Evolutionary conservation across 2,888 invertebrate species (phyloP), one percentile per base, ranked within the genome.

Genomic region (Dichetophora obliterata): DNA sequence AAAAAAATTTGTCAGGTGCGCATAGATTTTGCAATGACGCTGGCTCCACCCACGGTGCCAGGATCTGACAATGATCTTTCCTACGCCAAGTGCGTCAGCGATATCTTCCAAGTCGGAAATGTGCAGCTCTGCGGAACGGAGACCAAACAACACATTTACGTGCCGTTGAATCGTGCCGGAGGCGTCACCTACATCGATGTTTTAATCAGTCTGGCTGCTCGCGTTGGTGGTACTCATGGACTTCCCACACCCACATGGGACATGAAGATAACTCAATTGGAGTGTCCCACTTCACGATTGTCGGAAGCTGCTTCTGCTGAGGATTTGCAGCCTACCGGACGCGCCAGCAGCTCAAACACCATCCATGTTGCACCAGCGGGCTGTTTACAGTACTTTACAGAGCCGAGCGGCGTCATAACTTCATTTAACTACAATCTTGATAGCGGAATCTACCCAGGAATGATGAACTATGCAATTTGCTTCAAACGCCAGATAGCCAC

Each of bases 331-430:
- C 43, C 71, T 5, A 66, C 80, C 48, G 16, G 71, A 0, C 79
- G 81, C 9, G 57, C 79, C 63, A 24, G 75, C 16, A 76, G 73
- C 11, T 82, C 77, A 16, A 87, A 88, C 78, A 84, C 83, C 8
- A 86, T 81, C 75, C 77, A 81, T 16, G 78, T 88, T 48, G 89
- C 94, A 0, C 94, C 94, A 0, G 89, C 90, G 0, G 93, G 93
- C 57, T 93, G 93, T 72, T 89, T 93, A n/a, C 94, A 94, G 82
- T 94, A 92, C 88, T 93, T 90, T 84, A 92, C 92, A 0, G 91
- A 92, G 63, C 84, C 90, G 0, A 83, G 88, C 0, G 93, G 93
- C 0, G 83, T 86, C 5, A 90, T 94, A 78, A 91, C 91, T 72
- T 87, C 88, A 31, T 93, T 94, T 81, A 94, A 93, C 83, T 93